A percentile compares a stretch with the other conserved stretches of the same genome.
Evolutionary conservation across 2,113 vertebrate genomes (phyloP).

Genomic region (Tychaedon coryphoeus): DNA sequence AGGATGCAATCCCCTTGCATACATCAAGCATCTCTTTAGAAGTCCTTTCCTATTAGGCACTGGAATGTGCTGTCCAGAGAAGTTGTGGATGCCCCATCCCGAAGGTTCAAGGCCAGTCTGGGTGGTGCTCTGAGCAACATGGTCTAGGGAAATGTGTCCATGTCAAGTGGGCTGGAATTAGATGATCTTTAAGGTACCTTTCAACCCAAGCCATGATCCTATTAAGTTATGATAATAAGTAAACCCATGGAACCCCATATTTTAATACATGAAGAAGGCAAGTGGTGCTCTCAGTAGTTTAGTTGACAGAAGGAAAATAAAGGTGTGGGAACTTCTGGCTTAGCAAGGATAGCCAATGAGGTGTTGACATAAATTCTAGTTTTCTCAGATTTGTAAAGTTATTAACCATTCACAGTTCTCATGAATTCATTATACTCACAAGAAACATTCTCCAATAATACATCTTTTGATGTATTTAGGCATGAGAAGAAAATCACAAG

Average conservation of each 20-base stretch:
- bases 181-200: background rate
- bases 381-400: constrained; percentile 40
- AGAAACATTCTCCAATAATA: constrained; percentile 21
- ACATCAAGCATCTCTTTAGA: background rate
- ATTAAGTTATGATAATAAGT: background rate
- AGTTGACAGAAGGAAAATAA: background rate
- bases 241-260: background rate
- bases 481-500: constrained; percentile 44
- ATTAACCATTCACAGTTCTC: constrained; percentile 28
- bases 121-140: background rate
- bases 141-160: too few species aligned
- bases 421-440: constrained; percentile 30
- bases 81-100: background rate
- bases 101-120: background rate
- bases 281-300: background rate
- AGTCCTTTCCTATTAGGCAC: background rate
- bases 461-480: constrained; percentile 14
- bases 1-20: background rate
- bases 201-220: background rate
- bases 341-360: constrained; percentile 31
- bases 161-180: background rate
- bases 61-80: background rate
- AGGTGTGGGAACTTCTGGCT: background rate
- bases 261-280: constrained; percentile 15
- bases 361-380: constrained; percentile 18